Conservation (phyloP, 2,888 invertebrate species). For the Cephus rjabovi region DNA sequence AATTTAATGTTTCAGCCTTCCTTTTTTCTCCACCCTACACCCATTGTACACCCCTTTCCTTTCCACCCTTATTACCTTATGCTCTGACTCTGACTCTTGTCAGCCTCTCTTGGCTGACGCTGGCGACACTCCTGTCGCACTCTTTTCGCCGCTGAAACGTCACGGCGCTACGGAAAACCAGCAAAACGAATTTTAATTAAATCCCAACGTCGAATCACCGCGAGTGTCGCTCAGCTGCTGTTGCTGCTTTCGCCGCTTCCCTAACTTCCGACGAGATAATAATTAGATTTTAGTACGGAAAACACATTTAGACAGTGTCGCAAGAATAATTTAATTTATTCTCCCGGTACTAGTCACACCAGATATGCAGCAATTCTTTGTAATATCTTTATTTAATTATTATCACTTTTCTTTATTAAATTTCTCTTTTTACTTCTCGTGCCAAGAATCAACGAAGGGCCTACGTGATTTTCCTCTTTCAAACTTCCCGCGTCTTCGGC, state of each 20-base stretch:
- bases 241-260: not conserved
- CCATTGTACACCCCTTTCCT: constrained; percentile 20
- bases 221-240: constrained; percentile 1
- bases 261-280: not conserved
- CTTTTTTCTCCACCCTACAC: constrained; percentile 19
- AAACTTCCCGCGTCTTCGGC: not conserved
- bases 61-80: constrained; percentile 9
- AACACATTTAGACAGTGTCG: not conserved
- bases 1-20: constrained; percentile 32
- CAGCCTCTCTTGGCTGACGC: not conserved
- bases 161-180: constrained; percentile 18
- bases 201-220: constrained; percentile 30
- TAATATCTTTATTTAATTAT: not conserved
- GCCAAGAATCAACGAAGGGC: not conserved
- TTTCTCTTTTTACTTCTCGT: not conserved
- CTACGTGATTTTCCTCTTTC: not conserved
- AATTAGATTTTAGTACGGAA: not conserved
- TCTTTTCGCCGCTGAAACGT: not conserved
- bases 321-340: not conserved
- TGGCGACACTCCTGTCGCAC: not conserved
- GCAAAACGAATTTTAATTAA: constrained; percentile 45
- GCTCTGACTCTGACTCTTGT: constrained; percentile 13
- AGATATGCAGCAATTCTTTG: not conserved
- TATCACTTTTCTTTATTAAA: not conserved
- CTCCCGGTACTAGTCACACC: not conserved